Evolutionary conservation across 2,888 invertebrate species (phyloP).

Genomic region (Syrista parreyssii): DNA sequence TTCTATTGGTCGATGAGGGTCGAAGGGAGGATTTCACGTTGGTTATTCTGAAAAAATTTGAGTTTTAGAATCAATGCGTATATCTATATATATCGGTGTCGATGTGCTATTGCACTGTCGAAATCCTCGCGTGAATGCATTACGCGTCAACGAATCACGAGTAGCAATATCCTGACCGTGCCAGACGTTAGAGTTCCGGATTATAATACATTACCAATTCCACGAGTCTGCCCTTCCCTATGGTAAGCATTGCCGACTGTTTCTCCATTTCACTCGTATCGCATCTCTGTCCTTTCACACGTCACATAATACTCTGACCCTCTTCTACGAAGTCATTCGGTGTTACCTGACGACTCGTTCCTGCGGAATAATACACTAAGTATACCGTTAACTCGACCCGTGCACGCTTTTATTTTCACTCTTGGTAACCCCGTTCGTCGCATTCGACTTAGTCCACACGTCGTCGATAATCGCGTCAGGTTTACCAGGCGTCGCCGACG

Average conservation of each 20-base stretch:
- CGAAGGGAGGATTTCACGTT: background rate
- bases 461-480: background rate
- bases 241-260: background rate
- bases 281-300: background rate
- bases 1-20: background rate
- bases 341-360: background rate
- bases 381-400: background rate
- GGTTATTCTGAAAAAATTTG: background rate
- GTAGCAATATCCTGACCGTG: constrained; percentile 65
- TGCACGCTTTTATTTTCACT: background rate
- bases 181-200: constrained; percentile 52
- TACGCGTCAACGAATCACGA: constrained; percentile 65
- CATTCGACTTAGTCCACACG: background rate
- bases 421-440: background rate
- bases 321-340: background rate
- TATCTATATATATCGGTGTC: background rate
- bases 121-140: constrained; percentile 64
- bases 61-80: background rate
- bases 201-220: constrained; percentile 67
- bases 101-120: constrained; percentile 27
- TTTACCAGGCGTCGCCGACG: background rate
- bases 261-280: background rate
- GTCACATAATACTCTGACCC: background rate
- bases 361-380: background rate
- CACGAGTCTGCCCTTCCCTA: constrained; percentile 39